phyloP scores from a whole-genome alignment of 2,113 vertebrate genomes.

The Saccopteryx bilineata region DNA sequence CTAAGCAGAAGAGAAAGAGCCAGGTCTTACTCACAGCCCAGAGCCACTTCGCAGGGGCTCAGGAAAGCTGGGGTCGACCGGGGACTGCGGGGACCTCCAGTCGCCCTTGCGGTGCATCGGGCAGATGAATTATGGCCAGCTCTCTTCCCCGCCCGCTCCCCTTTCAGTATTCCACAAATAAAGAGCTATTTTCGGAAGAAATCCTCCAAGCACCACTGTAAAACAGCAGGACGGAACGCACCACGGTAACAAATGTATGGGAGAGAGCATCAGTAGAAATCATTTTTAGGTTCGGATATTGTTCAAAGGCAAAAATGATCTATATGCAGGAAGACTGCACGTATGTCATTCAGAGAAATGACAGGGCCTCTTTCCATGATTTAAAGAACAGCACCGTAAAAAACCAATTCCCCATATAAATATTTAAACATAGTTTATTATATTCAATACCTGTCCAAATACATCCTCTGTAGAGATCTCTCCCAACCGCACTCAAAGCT shows the following conservation, averaged over 20 bases:
- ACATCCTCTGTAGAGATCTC: neutral
- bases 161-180: constrained; percentile 37
- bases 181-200: constrained; percentile 67
- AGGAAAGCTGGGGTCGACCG: neutral
- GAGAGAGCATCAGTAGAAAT: constrained; percentile 17
- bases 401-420: constrained; percentile 66
- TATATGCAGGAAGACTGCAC: neutral
- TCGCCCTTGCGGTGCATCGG: neutral
- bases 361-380: constrained; percentile 66
- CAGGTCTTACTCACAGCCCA: neutral
- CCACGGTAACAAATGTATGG: constrained; percentile 51
- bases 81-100: neutral
- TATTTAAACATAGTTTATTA: constrained; percentile 73
- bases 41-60: neutral
- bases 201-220: constrained; percentile 26
- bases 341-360: constrained; percentile 40
- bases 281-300: constrained; percentile 52
- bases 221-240: constrained; percentile 23
- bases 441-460: constrained; percentile 65
- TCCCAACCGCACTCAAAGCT: constrained; percentile 1
- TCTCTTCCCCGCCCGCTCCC: neutral
- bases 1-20: neutral
- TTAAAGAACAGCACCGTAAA: constrained; percentile 75
- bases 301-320: constrained; percentile 54
- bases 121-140: neutral